Evolutionary conservation across 2,888 invertebrate genomes (phyloP), one percentile per base, ranked within the genome.

Genomic region (Tipula confusa): DNA sequence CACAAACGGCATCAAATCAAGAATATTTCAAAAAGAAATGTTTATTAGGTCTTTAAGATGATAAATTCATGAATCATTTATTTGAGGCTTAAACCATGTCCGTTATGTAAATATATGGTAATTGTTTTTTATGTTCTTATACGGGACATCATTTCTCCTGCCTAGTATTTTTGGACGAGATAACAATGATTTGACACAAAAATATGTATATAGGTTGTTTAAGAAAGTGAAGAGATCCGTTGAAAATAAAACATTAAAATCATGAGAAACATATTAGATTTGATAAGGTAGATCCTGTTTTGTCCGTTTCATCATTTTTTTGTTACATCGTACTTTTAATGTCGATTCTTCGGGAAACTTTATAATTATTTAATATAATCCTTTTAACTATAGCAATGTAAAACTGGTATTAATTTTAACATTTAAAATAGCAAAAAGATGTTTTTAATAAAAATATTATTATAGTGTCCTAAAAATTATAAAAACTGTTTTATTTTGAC

Each of bases 11-110:
- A 7, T n/a, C n/a, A 80, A 64, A 64, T 64, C 64, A 64, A 24
- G 64, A 64, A 24, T 24, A 24, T 80, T 29, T 15, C 5, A 29
- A 15, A 29, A 29, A 29, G 29, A 80, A 80, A 31, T 33, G 15
- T n/a, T 82, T 82, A 15, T 18, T 82, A 18, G 24, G 29, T 82
- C 11, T 82, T 82, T 31, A 33, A 29, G 82, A 82, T 86, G 86
- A 86, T 86, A 86, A 86, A 86, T 86, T 85, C 86, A 85, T 86
- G 86, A 85, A 86, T 86, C 86, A 86, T 86, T 86, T 86, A 86
- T 86, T 86, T 86, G 85, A 86, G 86, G 86, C 86, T 86, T 86
- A 86, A 18, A 33, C 82, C 31, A 82, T 82, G 82, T 82, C 24
- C 29, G 82, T 82, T 82, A 82, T 82, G 82, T 82, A 82, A 82